Base-by-base conservation (phyloP, 2,888 invertebrate genomes). In the Pachydiplax longipennis region DNA sequence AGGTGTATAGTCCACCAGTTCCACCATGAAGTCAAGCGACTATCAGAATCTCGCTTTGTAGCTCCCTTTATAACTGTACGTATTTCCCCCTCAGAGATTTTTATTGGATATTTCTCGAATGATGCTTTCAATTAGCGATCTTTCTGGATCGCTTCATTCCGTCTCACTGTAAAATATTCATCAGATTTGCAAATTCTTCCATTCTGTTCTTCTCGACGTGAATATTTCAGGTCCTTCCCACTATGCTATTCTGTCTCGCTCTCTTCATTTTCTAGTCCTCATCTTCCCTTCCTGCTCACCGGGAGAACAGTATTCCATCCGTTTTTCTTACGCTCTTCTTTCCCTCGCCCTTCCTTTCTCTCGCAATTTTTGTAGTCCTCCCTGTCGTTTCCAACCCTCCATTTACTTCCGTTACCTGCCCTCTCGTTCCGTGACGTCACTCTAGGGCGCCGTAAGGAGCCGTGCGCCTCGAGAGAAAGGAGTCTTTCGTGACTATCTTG, bases 361-460 rank as follows among this genome's bases (percentile, higher is more conserved):
- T 22, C 31, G 12, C 31, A 31, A 73, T 31, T 31, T 73, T 44
- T 44, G 44, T 4, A 44, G 22, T 31, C n/a, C 58, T 31, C 58
- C 13, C 22, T 31, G 35, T 31, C 35, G n/a, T 40, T 40, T 82
- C 82, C 44, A 58, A n/a, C 22, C 40, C 37, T 37, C 61, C n/a
- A 61, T 37, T 65, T 31, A 73, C 31, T 73, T 73, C 31, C 15
- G 31, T 73, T 73, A 31, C 73, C 73, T 73, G 31, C 31, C 65
- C 65, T 65, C 58, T 83, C 83, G 53, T 83, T 87, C 37, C 65
- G 87, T 61, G 87, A 87, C 87, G 87, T 87, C 87, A 87, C 87
- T 87, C 87, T 87, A 65, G 87, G 87, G 87, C 65, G 87, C 87
- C 61, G 87, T 87, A 87, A 87, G 87, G 87, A 87, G 87, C 53